Percentiles rank a stretch among this genome's conserved stretches.
Conservation (phyloP, 2,888 invertebrate species). For the Eupithecia tripunctaria region DNA sequence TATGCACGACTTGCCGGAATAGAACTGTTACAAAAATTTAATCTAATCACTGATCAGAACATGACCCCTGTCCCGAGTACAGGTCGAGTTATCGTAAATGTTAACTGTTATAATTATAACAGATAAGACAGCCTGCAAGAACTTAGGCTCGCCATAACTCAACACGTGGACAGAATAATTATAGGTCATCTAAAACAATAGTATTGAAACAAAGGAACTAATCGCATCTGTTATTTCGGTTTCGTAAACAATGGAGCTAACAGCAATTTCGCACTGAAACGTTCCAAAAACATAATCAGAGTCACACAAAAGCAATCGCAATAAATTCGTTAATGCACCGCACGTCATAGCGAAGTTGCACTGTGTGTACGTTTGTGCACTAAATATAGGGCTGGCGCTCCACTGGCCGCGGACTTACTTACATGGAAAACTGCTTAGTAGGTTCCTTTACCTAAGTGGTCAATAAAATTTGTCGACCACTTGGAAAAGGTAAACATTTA, state of each 20-base stretch:
- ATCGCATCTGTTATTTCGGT: background rate
- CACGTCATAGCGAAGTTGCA: conserved; percentile 36
- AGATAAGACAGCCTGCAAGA: background rate
- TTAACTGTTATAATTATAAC: background rate
- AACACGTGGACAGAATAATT: background rate
- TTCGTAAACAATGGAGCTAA: background rate
- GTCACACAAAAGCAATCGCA: conserved; percentile 36
- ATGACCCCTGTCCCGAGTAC: background rate
- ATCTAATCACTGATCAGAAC: background rate
- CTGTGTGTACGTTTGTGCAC: conserved; percentile 27
- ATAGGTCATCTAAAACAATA: background rate
- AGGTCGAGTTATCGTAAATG: background rate
- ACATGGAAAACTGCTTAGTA: too few relatives aligned
- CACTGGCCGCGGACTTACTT: background rate
- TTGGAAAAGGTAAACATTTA: too few relatives aligned
- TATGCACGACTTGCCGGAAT: background rate
- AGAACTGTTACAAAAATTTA: background rate
- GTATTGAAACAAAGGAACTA: background rate
- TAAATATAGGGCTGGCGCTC: conserved; percentile 14
- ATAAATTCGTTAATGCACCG: conserved; percentile 38
- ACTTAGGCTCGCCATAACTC: background rate
- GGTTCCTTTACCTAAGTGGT: too few relatives aligned
- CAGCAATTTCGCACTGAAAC: background rate
- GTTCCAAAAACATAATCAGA: conserved; percentile 35
- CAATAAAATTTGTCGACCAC: too few relatives aligned